Evolutionary conservation across 2,797 vertebrate genomes (phyloP).

Genomic region (Myiotriccus ornatus): DNA sequence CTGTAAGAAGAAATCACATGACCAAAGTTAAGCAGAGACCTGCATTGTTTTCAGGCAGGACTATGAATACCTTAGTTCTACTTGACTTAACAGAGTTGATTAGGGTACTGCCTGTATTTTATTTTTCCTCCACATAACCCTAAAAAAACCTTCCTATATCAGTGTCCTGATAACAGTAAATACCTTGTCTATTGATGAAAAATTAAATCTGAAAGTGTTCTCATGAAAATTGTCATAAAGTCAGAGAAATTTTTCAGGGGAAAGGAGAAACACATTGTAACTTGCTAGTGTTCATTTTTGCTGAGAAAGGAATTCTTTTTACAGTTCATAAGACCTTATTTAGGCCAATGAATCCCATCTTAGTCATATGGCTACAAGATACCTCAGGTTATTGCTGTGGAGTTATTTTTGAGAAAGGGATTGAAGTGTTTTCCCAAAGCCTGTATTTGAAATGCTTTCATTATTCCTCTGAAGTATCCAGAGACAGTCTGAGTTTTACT

Average conservation of each 20-base stretch:
- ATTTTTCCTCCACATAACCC: not conserved
- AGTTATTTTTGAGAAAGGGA: not conserved
- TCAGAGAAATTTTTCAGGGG: not conserved
- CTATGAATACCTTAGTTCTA: not conserved
- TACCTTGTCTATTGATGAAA: not conserved
- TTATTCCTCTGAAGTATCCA: not conserved
- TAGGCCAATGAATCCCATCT: not conserved
- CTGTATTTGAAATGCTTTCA: not conserved
- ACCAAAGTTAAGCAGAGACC: not conserved
- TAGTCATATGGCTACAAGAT: not conserved
- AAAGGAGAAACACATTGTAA: not conserved
- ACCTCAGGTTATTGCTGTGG: not conserved
- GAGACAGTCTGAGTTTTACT: not conserved
- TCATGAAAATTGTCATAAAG: not conserved
- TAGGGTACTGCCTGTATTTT: not conserved
- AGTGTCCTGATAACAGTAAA: not conserved
- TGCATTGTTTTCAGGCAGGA: not conserved
- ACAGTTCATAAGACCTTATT: not conserved
- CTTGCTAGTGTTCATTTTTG: not conserved
- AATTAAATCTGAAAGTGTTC: not conserved
- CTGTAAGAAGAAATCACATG: not conserved
- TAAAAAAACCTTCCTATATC: not conserved
- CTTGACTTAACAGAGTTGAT: not conserved
- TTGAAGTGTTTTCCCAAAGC: not conserved
- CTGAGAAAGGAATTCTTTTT: not conserved